Conservation (phyloP, 2,113 vertebrate genomes). For the Blennius ocellaris region DNA sequence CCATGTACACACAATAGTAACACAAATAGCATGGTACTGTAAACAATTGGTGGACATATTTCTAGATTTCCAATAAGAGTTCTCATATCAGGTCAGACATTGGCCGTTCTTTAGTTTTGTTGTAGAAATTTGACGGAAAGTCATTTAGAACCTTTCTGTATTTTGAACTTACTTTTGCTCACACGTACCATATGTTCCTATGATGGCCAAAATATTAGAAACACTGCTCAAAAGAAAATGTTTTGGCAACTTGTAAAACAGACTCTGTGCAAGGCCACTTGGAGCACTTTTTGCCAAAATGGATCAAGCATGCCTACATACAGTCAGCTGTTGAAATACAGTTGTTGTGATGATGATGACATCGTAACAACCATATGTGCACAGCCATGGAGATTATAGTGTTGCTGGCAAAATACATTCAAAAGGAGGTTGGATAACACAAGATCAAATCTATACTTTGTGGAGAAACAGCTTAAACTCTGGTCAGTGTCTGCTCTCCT, state of each 20-base stretch:
- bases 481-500: constrained; percentile 5
- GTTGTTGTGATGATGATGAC: constrained; percentile 35
- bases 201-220: constrained; percentile 50
- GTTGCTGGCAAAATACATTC: constrained; percentile 73
- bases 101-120: constrained; percentile 17
- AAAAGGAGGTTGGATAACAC: constrained; percentile 55
- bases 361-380: constrained; percentile 53
- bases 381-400: constrained; percentile 59
- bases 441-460: constrained; percentile 49
- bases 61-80: constrained; percentile 37
- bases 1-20: constrained; percentile 83
- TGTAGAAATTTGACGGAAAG: constrained; percentile 12
- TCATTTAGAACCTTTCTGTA: constrained; percentile 1
- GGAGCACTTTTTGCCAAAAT: constrained; percentile 74
- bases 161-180: constrained; percentile 14
- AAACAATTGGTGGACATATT: constrained; percentile 69
- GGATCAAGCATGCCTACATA: constrained; percentile 82
- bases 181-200: constrained; percentile 23
- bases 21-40: constrained; percentile 76
- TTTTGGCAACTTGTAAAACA: constrained; percentile 64
- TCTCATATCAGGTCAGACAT: constrained; percentile 15
- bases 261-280: constrained; percentile 82
- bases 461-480: constrained; percentile 32
- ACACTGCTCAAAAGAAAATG: constrained; percentile 41
- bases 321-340: constrained; percentile 69